phyloP scores from a whole-genome alignment of 1,140 invertebrate species.

The Charaxes varanes region DNA sequence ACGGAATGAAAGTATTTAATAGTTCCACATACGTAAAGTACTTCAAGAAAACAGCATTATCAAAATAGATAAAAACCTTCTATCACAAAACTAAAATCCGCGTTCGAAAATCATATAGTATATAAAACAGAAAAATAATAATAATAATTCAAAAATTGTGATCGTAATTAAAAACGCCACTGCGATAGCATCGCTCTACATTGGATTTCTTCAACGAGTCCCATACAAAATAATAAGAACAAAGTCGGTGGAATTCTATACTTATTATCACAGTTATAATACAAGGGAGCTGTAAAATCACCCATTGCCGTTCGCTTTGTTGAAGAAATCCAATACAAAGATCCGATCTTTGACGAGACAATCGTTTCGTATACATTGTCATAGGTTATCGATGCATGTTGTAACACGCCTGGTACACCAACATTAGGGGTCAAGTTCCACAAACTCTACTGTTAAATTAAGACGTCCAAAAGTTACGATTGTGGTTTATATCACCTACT shows the following conservation, averaged over 20 bases:
- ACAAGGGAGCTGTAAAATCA: slow-evolving; percentile 55
- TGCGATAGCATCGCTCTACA: slow-evolving; percentile 35
- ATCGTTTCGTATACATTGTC: slow-evolving; percentile 23
- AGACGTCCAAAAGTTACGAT: no score
- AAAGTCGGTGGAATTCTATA: slow-evolving; percentile 70
- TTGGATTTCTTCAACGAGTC: slow-evolving; percentile 60
- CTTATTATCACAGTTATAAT: slow-evolving; percentile 72
- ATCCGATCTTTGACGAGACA: slow-evolving; percentile 20
- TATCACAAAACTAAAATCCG: slow-evolving; percentile 55
- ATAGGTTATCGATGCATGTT: no score
- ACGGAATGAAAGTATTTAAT: slow-evolving; percentile 68
- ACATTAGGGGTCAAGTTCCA: no score
- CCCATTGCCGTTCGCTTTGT: slow-evolving; percentile 47
- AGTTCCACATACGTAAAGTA: slow-evolving; percentile 69
- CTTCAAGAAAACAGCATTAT: slow-evolving; percentile 55
- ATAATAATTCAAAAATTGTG: slow-evolving; percentile 67
- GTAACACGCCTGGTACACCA: no score
- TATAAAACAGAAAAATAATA: slow-evolving; percentile 59
- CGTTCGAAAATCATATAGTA: no score
- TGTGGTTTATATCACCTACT: no score
- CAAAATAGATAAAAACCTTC: slow-evolving; percentile 62
- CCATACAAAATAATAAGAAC: slow-evolving; percentile 34
- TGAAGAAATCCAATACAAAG: slow-evolving; percentile 67
- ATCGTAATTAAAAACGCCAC: slow-evolving; percentile 48
- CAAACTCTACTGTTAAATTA: no score